Percentiles rank a stretch among this genome's conserved stretches.
These are phyloP conservation scores for Bombus balteatus DNA, from an alignment of 1,140 invertebrate species.

Conservation along the genomic window DNA sequence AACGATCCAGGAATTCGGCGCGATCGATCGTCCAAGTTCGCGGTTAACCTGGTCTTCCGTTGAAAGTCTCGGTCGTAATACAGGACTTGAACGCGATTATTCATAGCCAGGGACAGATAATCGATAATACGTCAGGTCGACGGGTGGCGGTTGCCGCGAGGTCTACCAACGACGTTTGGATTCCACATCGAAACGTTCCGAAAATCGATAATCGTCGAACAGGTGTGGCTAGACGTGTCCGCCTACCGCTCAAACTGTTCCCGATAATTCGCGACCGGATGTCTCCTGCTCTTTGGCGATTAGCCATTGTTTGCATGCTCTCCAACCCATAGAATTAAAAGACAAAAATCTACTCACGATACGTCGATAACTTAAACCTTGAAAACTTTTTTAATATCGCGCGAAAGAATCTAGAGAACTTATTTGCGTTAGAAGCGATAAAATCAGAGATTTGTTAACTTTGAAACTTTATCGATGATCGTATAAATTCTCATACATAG, in stretches of 20 bases:
- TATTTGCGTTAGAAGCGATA: not conserved
- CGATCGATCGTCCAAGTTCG: constrained; percentile 47
- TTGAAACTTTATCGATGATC: not conserved
- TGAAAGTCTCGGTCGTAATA: constrained; percentile 62
- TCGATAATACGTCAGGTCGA: constrained; percentile 67
- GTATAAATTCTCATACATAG: not conserved
- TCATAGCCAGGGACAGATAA: constrained; percentile 71
- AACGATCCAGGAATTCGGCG: constrained; percentile 25
- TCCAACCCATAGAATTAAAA: not conserved
- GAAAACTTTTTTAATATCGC: constrained; percentile 19
- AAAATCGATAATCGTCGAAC: constrained; percentile 77
- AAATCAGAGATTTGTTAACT: not conserved
- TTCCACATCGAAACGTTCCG: constrained; percentile 65
- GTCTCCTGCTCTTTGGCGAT: constrained; percentile 27
- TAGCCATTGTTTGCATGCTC: not conserved
- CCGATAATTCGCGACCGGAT: constrained; percentile 41
- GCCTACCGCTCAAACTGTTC: constrained; percentile 68
- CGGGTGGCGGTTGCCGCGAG: constrained; percentile 63
- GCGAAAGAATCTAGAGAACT: not conserved
- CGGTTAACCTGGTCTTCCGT: constrained; percentile 59
- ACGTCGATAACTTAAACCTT: not conserved
- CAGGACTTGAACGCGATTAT: constrained; percentile 72
- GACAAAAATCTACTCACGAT: not conserved
- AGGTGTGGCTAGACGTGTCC: constrained; percentile 62
- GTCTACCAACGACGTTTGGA: constrained; percentile 65